Conservation (phyloP, 1,140 invertebrate genomes). For the Lepidurus packardi region DNA sequence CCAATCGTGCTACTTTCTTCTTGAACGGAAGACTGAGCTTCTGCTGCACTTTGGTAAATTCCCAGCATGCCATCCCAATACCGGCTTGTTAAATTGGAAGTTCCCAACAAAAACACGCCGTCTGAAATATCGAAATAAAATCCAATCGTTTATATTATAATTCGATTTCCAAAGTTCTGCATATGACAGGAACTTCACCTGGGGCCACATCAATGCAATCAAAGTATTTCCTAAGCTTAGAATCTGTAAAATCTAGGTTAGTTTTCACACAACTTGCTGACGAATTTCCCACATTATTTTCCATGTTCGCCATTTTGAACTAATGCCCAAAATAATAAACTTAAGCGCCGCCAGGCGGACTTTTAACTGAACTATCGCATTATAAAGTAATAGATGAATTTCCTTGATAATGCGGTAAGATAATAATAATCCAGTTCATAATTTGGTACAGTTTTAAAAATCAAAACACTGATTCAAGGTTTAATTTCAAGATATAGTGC, state of each 20-base stretch:
- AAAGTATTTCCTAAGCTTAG: background rate
- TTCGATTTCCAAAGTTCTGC: too few species aligned
- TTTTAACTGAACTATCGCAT: too few species aligned
- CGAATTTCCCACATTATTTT: background rate
- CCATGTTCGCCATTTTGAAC: background rate
- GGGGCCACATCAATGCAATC: background rate
- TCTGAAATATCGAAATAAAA: constrained; percentile 26
- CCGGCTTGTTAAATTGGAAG: constrained; percentile 29
- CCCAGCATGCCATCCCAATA: constrained; percentile 30
- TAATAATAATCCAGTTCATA: too few species aligned
- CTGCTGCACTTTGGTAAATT: constrained; percentile 23
- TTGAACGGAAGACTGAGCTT: background rate
- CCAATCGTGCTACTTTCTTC: background rate
- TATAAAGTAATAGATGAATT: too few species aligned
- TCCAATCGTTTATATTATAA: background rate
- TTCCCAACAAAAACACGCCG: constrained; percentile 28
- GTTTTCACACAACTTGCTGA: background rate
- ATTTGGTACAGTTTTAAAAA: too few species aligned
- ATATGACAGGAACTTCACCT: background rate
- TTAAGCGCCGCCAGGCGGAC: too few species aligned
- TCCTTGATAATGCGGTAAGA: too few species aligned
- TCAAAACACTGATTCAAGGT: too few species aligned
- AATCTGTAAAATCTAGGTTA: background rate
- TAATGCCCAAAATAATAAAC: background rate
- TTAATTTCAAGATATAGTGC: too few species aligned